phyloP scores from a whole-genome alignment of 2,888 invertebrate species.

The Parapristionchus giblindavisi region DNA sequence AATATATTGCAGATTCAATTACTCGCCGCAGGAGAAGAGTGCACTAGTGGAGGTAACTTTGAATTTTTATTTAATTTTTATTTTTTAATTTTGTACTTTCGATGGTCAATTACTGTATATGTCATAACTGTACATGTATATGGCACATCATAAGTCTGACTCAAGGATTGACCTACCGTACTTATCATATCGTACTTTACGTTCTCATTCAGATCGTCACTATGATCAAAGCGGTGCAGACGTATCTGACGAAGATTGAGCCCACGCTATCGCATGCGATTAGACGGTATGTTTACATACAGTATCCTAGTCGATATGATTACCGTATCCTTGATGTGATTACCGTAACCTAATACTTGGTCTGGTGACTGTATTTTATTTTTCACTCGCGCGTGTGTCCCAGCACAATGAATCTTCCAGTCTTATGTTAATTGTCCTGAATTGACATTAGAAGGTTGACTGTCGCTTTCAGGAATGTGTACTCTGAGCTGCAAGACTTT shows the following conservation, averaged over 20 bases:
- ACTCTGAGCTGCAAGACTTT: slow-evolving; percentile 93
- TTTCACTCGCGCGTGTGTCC: no score
- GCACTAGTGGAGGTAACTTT: slow-evolving; percentile 97
- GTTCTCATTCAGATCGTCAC: no score
- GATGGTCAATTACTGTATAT: neutral
- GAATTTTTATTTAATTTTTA: neutral
- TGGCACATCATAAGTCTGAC: no score
- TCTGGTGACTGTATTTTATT: no score
- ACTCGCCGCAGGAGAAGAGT: slow-evolving; percentile 94
- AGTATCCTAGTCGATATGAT: no score
- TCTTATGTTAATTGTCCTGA: no score
- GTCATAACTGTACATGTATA: neutral
- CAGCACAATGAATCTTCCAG: no score
- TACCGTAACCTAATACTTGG: no score
- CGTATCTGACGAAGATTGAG: slow-evolving; percentile 95
- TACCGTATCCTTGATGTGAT: no score
- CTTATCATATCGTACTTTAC: no score
- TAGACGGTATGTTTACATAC: slow-evolving; percentile 70
- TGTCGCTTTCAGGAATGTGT: slow-evolving; percentile 81
- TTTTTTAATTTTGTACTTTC: neutral
- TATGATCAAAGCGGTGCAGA: slow-evolving; percentile 98
- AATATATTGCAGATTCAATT: slow-evolving; percentile 82
- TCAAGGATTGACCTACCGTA: no score
- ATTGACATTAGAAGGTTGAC: no score
- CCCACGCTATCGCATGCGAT: slow-evolving; percentile 92